Percentiles rank a stretch among this genome's conserved stretches.
These are phyloP conservation scores for Barnardius zonarius DNA, from an alignment of 2,113 vertebrate genomes.

Conservation along the genomic window DNA sequence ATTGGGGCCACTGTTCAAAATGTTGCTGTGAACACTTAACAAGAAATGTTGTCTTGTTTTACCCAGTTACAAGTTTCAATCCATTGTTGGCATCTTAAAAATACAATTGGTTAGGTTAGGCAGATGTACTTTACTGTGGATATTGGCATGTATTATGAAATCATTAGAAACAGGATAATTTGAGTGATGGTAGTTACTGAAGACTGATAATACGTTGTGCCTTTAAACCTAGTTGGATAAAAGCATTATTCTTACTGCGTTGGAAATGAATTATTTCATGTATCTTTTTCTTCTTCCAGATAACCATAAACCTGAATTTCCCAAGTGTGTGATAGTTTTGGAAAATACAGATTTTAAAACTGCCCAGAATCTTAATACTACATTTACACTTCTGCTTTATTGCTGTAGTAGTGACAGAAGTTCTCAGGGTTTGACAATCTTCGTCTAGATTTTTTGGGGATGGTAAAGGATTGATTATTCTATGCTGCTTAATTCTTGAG, in stretches of 20 bases:
- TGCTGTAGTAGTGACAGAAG: not conserved
- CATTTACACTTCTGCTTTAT: not conserved
- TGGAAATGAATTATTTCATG: not conserved
- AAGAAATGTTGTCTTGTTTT: not conserved
- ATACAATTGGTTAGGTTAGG: not conserved
- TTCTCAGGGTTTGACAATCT: not conserved
- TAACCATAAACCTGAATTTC: not conserved
- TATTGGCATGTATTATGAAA: not conserved
- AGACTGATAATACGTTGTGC: not conserved
- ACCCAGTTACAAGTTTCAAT: not conserved
- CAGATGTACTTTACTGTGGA: not conserved
- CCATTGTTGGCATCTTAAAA: not conserved
- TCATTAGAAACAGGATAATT: not conserved
- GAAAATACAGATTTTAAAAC: not conserved
- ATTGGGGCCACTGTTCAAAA: not conserved
- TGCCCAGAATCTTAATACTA: not conserved
- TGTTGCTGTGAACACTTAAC: not conserved
- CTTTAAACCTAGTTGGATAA: not conserved
- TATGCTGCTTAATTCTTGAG: not conserved
- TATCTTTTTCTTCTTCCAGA: not conserved
- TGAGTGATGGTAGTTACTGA: not conserved
- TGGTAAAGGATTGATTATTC: not conserved
- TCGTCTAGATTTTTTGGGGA: not conserved
- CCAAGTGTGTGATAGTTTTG: not conserved
- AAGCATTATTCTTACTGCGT: not conserved